A percentile compares a stretch with the other conserved stretches of the same genome.
phyloP scores from a whole-genome alignment of 2,797 vertebrate genomes.

The Propithecus perrieri region DNA sequence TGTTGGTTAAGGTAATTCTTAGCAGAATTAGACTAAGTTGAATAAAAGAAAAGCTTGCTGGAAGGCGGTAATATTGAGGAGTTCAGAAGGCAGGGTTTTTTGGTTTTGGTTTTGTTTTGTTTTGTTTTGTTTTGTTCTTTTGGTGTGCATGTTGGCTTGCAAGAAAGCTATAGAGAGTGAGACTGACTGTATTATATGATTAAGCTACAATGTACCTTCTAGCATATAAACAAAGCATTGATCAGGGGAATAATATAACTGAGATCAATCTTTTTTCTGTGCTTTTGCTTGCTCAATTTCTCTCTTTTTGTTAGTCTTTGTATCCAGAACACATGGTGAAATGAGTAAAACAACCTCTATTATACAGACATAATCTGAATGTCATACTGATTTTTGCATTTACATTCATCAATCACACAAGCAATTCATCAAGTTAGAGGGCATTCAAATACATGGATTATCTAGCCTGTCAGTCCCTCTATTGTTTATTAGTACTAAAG shows the following conservation, averaged over 20 bases:
- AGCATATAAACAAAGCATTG: neutral
- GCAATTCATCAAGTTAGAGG: neutral
- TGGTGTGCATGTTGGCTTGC: neutral
- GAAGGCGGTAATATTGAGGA: neutral
- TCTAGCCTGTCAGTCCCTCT: neutral
- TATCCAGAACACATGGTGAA: neutral
- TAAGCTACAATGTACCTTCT: neutral
- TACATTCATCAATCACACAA: neutral
- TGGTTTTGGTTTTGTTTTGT: neutral
- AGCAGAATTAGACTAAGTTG: neutral
- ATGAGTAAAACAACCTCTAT: neutral
- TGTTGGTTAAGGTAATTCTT: neutral
- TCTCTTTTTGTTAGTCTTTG: neutral
- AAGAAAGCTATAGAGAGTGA: neutral
- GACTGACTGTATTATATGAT: neutral
- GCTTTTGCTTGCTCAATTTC: neutral
- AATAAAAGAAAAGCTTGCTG: neutral
- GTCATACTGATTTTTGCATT: neutral
- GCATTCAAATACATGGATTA: neutral
- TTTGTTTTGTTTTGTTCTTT: neutral
- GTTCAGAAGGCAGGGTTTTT: neutral
- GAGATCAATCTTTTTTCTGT: neutral
- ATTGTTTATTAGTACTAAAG: neutral
- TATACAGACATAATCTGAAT: neutral
- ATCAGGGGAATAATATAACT: neutral